Evolutionary conservation across 2,113 vertebrate species (phyloP).

Genomic region (Festucalex cinctus): DNA sequence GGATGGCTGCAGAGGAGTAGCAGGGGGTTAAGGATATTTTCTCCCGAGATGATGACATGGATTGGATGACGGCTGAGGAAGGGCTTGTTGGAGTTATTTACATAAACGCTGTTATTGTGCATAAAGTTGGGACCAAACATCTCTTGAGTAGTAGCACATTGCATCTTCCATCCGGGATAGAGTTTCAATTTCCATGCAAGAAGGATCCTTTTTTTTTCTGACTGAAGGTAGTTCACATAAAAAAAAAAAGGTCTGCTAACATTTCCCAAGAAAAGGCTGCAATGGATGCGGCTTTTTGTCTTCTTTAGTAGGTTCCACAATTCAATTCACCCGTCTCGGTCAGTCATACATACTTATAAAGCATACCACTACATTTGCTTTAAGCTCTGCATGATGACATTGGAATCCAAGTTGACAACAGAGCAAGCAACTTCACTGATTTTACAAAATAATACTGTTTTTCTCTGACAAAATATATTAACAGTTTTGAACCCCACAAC

Average conservation of each 20-base stretch:
- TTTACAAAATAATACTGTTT: constrained; percentile 81
- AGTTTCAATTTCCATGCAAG: constrained; percentile 42
- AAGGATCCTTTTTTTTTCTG: constrained; percentile 25
- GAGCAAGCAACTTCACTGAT: constrained; percentile 76
- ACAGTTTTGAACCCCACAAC: constrained; percentile 59
- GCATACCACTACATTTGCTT: constrained; percentile 77
- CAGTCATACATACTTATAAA: constrained; percentile 76
- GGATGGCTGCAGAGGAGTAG: constrained; percentile 18
- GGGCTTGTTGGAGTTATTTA: constrained; percentile 54
- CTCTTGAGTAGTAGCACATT: constrained; percentile 32
- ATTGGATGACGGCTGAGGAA: constrained; percentile 20
- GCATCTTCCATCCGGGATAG: constrained; percentile 22
- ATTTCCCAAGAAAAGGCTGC: constrained; percentile 35
- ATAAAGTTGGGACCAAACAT: constrained; percentile 40
- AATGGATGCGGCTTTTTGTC: constrained; percentile 26
- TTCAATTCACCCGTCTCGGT: constrained; percentile 35
- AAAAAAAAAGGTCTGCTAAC: constrained; percentile 62
- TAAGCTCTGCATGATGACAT: constrained; percentile 70
- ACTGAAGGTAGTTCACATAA: constrained; percentile 30
- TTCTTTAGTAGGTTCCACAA: constrained; percentile 30
- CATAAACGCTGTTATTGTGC: constrained; percentile 44
- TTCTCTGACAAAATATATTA: constrained; percentile 77
- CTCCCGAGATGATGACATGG: constrained; percentile 34
- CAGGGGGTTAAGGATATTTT: constrained; percentile 25
- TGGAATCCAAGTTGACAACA: constrained; percentile 70